Percentiles rank a stretch among this genome's conserved stretches.
Conservation (phyloP, 2,797 vertebrate genomes). For the Cetoscarus ocellatus region DNA sequence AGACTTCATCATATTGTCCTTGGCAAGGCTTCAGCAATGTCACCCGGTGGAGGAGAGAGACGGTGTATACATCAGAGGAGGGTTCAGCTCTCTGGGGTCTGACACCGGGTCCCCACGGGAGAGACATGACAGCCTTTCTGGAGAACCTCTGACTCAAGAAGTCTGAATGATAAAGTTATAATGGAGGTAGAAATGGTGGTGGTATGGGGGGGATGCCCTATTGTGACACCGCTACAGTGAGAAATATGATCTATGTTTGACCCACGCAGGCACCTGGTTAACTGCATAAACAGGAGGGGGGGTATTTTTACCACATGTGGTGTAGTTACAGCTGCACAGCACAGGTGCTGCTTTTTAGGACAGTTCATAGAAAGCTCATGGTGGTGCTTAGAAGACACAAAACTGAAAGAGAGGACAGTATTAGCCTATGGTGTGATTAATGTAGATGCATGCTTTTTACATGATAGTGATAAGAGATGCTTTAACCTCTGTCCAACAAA, state of each 20-base stretch:
- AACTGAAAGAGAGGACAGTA: too few relatives aligned
- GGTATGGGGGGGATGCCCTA: conserved; percentile 61
- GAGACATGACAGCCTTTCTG: conserved; percentile 76
- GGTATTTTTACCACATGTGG: conserved; percentile 52
- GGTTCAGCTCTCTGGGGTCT: conserved; percentile 82
- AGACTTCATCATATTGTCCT: conserved; percentile 91
- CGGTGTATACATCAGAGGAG: conserved; percentile 85
- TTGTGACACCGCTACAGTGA: conserved; percentile 54
- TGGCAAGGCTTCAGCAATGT: conserved; percentile 86
- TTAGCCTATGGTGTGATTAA: too few relatives aligned
- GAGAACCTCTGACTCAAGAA: conserved; percentile 82
- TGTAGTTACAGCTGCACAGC: conserved; percentile 23
- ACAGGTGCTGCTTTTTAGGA: not conserved
- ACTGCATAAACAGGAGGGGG: conserved; percentile 57
- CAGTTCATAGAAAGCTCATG: conserved; percentile 2
- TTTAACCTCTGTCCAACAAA: too few relatives aligned
- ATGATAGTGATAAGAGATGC: too few relatives aligned
- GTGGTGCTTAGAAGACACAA: not conserved
- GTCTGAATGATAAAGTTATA: conserved; percentile 80
- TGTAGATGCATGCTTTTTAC: too few relatives aligned
- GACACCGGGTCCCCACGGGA: conserved; percentile 75
- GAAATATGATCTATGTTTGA: conserved; percentile 69
- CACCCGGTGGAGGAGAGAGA: conserved; percentile 82
- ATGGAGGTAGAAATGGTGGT: conserved; percentile 75
- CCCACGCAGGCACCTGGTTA: conserved; percentile 57